Conservation (phyloP, 2,888 invertebrate species). For the Baronia brevicornis region DNA sequence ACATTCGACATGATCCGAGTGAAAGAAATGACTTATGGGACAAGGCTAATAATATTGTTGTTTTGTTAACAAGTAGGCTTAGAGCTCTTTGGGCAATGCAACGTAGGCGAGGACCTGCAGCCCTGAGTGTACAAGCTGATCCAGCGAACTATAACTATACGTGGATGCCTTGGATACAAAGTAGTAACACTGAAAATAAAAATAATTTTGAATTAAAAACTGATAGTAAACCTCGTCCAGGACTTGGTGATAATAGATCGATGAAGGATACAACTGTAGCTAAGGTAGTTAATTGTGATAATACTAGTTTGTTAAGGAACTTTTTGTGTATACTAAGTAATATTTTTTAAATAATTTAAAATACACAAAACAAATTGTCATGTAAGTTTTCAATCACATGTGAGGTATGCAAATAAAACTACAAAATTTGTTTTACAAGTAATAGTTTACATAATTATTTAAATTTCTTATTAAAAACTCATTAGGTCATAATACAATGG, state of each 20-base stretch:
- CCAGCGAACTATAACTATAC: slow-evolving; percentile 82
- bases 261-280: slow-evolving; percentile 30
- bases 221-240: slow-evolving; percentile 1
- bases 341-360: slow-evolving; percentile 48
- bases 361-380: too few relatives aligned
- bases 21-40: slow-evolving; percentile 82
- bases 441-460: too few relatives aligned
- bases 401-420: neutral
- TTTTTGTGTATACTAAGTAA: slow-evolving; percentile 56
- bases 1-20: slow-evolving; percentile 86
- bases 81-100: slow-evolving; percentile 64
- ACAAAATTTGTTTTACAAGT: too few relatives aligned
- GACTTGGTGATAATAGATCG: slow-evolving; percentile 2
- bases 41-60: slow-evolving; percentile 67
- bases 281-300: slow-evolving; percentile 41
- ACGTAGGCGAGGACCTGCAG: slow-evolving; percentile 55
- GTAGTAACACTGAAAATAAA: neutral
- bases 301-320: slow-evolving; percentile 44
- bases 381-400: neutral
- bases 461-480: too few relatives aligned
- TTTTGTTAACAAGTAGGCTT: slow-evolving; percentile 49
- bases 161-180: slow-evolving; percentile 78
- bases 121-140: slow-evolving; percentile 74
- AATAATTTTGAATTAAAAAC: slow-evolving; percentile 1
- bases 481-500: too few relatives aligned